These are phyloP conservation scores for Diplazon laetatorius DNA, from an alignment of 2,888 invertebrate species.

Conservation along the genomic window DNA sequence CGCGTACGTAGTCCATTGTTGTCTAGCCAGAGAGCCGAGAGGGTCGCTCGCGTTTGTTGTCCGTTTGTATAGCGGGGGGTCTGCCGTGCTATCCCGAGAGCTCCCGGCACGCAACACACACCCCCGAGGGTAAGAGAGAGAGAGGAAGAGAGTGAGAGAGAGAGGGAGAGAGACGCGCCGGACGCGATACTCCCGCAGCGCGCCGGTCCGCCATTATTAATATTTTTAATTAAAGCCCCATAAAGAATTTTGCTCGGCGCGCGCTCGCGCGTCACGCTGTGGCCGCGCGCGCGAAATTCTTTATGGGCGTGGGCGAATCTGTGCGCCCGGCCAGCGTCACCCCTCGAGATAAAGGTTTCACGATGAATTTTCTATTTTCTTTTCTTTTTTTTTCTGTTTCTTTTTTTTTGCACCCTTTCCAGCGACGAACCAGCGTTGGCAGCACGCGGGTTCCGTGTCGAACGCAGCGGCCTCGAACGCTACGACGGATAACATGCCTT, in stretches of 20 bases:
- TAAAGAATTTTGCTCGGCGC: conserved; percentile 70
- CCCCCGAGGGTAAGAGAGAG: conserved; percentile 37
- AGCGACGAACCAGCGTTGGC: conserved; percentile 6
- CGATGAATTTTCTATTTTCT: conserved; percentile 57
- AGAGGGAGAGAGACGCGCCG: conserved; percentile 52
- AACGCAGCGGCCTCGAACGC: conserved; percentile 30
- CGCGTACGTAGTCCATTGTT: conserved; percentile 60
- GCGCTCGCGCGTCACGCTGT: conserved; percentile 57
- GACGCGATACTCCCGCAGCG: conserved; percentile 51
- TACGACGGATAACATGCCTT: conserved; percentile 45
- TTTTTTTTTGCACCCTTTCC: conserved; percentile 41
- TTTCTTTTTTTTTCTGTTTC: conserved; percentile 51
- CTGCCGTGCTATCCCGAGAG: conserved; percentile 32
- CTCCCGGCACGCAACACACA: conserved; percentile 45
- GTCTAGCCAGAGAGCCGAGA: conserved; percentile 54
- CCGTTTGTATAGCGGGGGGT: conserved; percentile 55
- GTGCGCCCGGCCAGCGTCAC: conserved; percentile 41
- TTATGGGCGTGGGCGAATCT: conserved; percentile 54
- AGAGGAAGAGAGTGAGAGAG: conserved; percentile 31
- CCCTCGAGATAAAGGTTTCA: conserved; percentile 63
- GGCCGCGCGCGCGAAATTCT: conserved; percentile 64
- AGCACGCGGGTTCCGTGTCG: conserved; percentile 27
- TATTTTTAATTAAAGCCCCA: conserved; percentile 79
- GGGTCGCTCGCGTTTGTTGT: conserved; percentile 60
- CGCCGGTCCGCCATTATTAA: conserved; percentile 74